Evolutionary conservation across 2,113 vertebrate genomes (phyloP).

Genomic region (Pseudorasbora parva): DNA sequence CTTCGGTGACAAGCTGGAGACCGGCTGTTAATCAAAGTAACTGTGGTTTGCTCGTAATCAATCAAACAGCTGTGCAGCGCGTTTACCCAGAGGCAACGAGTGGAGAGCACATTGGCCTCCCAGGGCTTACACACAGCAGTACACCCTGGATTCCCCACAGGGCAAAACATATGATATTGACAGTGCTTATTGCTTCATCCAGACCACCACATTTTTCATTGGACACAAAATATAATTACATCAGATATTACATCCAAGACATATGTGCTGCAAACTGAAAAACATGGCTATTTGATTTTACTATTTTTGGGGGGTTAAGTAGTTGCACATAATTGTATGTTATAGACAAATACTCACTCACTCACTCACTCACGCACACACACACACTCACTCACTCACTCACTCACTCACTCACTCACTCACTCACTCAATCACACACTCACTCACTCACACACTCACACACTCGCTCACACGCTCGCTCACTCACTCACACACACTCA

Average conservation of each 20-base stretch:
- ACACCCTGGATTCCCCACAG: neutral
- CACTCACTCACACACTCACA: too few species aligned
- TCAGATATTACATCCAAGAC: neutral
- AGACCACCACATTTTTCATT: neutral
- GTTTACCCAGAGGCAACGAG: conserved; percentile 22
- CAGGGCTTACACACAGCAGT: neutral
- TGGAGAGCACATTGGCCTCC: conserved; percentile 24
- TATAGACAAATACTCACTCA: too few species aligned
- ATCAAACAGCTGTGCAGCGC: conserved; percentile 43
- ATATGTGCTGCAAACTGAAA: neutral
- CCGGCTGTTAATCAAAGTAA: conserved; percentile 51
- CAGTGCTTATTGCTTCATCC: conserved; percentile 2
- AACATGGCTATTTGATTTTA: neutral
- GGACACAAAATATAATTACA: neutral
- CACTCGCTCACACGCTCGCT: too few species aligned
- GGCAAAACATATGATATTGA: neutral
- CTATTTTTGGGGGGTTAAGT: too few species aligned
- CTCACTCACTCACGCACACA: too few species aligned
- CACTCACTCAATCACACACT: too few species aligned
- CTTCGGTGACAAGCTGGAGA: conserved; percentile 42
- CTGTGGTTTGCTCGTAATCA: conserved; percentile 30
- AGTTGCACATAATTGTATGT: neutral
- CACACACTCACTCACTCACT: too few species aligned
- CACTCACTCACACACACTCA: too few species aligned
- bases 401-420: too few species aligned